phyloP scores from a whole-genome alignment of 2,797 vertebrate species.

The Phataginus tetradactyla region DNA sequence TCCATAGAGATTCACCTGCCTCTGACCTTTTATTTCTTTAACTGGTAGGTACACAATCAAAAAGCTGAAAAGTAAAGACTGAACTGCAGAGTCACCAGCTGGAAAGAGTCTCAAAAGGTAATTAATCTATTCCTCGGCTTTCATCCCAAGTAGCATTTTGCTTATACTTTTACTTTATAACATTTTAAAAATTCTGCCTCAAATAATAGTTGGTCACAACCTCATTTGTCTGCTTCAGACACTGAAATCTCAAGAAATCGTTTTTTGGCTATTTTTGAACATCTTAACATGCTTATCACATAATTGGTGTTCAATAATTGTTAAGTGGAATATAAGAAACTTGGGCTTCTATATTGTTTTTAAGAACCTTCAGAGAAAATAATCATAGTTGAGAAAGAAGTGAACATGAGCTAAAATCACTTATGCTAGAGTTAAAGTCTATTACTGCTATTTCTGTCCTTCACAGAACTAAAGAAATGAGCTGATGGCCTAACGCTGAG shows the following conservation, averaged over 20 bases:
- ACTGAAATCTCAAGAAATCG: background rate
- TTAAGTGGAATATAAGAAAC: background rate
- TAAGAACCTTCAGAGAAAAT: slow-evolving; percentile 7
- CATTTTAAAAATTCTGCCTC: background rate
- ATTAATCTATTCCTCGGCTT: background rate
- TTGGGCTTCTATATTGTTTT: background rate
- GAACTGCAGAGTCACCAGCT: background rate
- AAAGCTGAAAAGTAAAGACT: slow-evolving; percentile 14
- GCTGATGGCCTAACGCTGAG: background rate
- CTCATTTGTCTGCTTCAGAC: slow-evolving; percentile 7
- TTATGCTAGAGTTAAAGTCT: background rate
- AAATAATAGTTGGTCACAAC: background rate
- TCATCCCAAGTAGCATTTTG: slow-evolving; percentile 26
- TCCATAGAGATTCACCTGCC: background rate
- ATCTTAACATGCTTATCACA: background rate
- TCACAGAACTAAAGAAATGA: background rate
- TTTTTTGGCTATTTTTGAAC: background rate
- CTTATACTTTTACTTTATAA: slow-evolving; percentile 14
- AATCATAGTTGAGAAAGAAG: background rate
- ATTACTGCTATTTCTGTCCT: background rate
- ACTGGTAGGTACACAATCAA: background rate
- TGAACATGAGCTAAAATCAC: background rate
- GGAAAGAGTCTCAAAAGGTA: background rate
- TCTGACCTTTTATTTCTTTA: slow-evolving; percentile 11
- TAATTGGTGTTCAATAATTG: background rate